Evolutionary conservation across 2,888 invertebrate genomes (phyloP), one percentile per base, ranked within the genome.

Genomic region (Lasioglossum figueresi): DNA sequence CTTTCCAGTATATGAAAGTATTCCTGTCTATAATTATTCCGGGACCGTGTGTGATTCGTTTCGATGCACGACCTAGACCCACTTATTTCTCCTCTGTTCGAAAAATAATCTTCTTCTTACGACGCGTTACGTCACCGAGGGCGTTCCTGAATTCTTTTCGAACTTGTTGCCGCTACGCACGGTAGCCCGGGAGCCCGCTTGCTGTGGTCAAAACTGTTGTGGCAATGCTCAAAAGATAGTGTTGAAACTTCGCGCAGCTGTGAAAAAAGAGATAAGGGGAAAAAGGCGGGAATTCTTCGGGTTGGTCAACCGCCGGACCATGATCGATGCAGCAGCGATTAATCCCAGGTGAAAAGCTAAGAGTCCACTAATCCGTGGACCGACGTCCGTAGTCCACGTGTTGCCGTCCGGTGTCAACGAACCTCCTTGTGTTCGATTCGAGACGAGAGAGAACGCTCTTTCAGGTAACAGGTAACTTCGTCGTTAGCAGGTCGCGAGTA

Each of bases 371-470:
- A 68, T 68, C 68, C 37, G 37, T 12, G 4, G 23, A 23, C 37
- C 23, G 23, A n/a, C 68, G 37, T 52, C 10, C 52, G 52, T 52
- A 23, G 68, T 68, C 27, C 56, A 59, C 68, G 1, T 45, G 10
- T 40, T 68, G 40, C 31, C 16, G 31, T 34, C n/a, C 27, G 27
- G 14, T 34, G 52, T 68, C 40, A 43, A 74, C 63, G 71, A 52
- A 76, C 82, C 71, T 48, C 75, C 75, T 83, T 70, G 82, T 43
- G 43, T 82, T 72, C 52, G 75, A 72, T 82, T 75, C 59, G 52
- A n/a, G 52, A 52, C 23, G 23, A 23, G 52, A 52, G 52, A n/a
- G 52, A 52, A 52, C 23, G 48, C 48, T 52, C 48, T 52, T 52
- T 8, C 52, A 52, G 52, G 52, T 52, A 52, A 52, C 52, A 52